Percentiles rank a stretch among this genome's conserved stretches.
Conservation (phyloP, 2,888 invertebrate genomes). For the Clanis bilineata region DNA sequence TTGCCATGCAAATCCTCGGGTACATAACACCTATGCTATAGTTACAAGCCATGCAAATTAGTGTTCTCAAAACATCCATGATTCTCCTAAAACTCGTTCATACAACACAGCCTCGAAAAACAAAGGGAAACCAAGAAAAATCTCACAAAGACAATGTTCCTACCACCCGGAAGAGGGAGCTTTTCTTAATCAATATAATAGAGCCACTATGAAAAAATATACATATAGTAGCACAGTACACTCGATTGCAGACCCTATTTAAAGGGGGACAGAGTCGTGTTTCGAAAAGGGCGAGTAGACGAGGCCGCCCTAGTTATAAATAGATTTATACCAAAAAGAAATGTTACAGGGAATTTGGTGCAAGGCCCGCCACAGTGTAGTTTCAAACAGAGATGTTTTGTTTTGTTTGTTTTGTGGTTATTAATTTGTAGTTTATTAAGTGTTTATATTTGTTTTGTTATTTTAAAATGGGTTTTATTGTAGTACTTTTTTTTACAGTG, state of each 20-base stretch:
- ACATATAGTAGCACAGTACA: slow-evolving; percentile 52
- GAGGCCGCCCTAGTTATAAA: slow-evolving; percentile 80
- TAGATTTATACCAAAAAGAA: slow-evolving; percentile 83
- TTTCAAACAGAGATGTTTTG: slow-evolving; percentile 35
- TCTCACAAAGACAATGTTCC: slow-evolving; percentile 65
- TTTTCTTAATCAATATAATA: slow-evolving; percentile 81
- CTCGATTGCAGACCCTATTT: slow-evolving; percentile 38
- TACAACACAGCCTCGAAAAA: slow-evolving; percentile 48
- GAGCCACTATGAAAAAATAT: slow-evolving; percentile 79
- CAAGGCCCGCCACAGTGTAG: slow-evolving; percentile 69
- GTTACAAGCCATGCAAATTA: no score
- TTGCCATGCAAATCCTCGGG: no score
- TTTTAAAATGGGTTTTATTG: neutral
- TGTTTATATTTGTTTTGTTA: neutral
- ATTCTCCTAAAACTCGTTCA: neutral
- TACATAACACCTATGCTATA: no score
- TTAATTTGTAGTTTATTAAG: neutral
- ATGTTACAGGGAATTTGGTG: slow-evolving; percentile 81
- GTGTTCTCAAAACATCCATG: neutral
- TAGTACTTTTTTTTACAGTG: no score
- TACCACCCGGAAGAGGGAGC: slow-evolving; percentile 73
- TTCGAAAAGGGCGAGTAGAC: slow-evolving; percentile 42
- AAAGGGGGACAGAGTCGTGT: slow-evolving; percentile 36
- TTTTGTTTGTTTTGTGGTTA: neutral
- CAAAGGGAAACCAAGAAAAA: slow-evolving; percentile 72